Percentiles rank a stretch among this genome's conserved stretches.
Conservation (phyloP, 2,113 vertebrate genomes). For the Solea senegalensis region DNA sequence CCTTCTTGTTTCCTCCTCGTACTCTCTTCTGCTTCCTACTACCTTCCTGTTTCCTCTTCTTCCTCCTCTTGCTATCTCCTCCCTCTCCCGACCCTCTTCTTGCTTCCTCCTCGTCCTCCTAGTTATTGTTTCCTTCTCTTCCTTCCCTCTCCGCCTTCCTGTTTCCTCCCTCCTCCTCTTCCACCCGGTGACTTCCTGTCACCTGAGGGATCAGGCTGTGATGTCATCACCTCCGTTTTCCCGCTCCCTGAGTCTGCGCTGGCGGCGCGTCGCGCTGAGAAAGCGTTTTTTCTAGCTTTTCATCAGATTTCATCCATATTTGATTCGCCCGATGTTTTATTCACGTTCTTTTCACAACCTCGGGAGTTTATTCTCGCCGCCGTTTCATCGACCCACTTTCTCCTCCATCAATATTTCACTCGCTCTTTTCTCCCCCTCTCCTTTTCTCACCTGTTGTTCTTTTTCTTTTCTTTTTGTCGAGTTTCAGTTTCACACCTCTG, state of each 20-base stretch:
- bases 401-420: conserved; percentile 68
- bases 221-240: too few relatives aligned
- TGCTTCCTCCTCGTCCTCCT: not conserved
- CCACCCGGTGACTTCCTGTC: too few relatives aligned
- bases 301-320: conserved; percentile 68
- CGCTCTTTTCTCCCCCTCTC: conserved; percentile 9
- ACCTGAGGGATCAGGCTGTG: too few relatives aligned
- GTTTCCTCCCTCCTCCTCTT: too few relatives aligned
- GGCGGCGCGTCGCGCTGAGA: too few relatives aligned
- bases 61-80: too few relatives aligned
- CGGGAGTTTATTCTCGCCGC: conserved; percentile 60
- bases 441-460: conserved; percentile 49
- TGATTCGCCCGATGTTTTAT: conserved; percentile 68
- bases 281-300: not conserved
- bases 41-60: too few relatives aligned
- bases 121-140: not conserved
- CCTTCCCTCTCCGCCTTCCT: too few relatives aligned
- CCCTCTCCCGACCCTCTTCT: not conserved
- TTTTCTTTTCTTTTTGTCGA: conserved; percentile 9
- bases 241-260: too few relatives aligned
- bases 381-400: conserved; percentile 68
- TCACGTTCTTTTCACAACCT: conserved; percentile 56
- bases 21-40: too few relatives aligned
- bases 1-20: too few relatives aligned
- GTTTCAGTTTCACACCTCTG: not conserved